Evolutionary conservation across 2,113 vertebrate species (phyloP).

Genomic region (Elephantulus edwardii): DNA sequence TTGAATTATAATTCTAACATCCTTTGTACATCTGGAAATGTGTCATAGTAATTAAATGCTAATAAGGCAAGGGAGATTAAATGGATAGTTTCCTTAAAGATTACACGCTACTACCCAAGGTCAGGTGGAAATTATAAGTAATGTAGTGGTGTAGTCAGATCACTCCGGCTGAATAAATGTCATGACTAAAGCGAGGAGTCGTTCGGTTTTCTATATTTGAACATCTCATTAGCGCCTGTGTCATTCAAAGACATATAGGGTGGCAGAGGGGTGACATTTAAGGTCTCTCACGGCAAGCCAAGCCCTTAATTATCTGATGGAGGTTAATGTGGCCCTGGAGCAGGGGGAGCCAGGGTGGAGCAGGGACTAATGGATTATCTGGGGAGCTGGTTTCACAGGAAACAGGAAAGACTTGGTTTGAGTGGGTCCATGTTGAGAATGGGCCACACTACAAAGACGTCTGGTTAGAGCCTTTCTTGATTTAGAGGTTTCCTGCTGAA

Average conservation of each 20-base stretch:
- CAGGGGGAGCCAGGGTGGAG: slow-evolving; percentile 44
- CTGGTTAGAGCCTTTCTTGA: background rate
- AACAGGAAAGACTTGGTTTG: background rate
- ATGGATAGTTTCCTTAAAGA: slow-evolving; percentile 78
- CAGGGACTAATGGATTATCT: slow-evolving; percentile 67
- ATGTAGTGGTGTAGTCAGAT: slow-evolving; percentile 59
- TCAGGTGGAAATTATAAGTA: slow-evolving; percentile 80
- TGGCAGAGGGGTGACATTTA: slow-evolving; percentile 79
- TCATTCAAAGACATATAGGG: slow-evolving; percentile 78
- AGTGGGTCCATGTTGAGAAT: background rate
- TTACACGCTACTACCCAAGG: slow-evolving; percentile 71
- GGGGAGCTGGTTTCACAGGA: slow-evolving; percentile 54
- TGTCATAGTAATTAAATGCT: slow-evolving; percentile 80
- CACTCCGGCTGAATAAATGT: slow-evolving; percentile 77
- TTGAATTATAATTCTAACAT: slow-evolving; percentile 73
- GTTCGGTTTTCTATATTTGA: slow-evolving; percentile 80
- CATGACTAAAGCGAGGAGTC: slow-evolving; percentile 69
- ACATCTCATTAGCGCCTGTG: slow-evolving; percentile 80
- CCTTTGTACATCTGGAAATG: slow-evolving; percentile 76
- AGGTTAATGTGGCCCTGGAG: slow-evolving; percentile 77
- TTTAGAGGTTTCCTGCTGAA: background rate
- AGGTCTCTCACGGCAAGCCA: slow-evolving; percentile 79
- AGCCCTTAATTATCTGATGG: slow-evolving; percentile 83
- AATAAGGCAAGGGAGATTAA: slow-evolving; percentile 76
- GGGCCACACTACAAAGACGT: too few species aligned